Evolutionary conservation across 2,113 vertebrate species (phyloP).

Genomic region (Caranx ignobilis): DNA sequence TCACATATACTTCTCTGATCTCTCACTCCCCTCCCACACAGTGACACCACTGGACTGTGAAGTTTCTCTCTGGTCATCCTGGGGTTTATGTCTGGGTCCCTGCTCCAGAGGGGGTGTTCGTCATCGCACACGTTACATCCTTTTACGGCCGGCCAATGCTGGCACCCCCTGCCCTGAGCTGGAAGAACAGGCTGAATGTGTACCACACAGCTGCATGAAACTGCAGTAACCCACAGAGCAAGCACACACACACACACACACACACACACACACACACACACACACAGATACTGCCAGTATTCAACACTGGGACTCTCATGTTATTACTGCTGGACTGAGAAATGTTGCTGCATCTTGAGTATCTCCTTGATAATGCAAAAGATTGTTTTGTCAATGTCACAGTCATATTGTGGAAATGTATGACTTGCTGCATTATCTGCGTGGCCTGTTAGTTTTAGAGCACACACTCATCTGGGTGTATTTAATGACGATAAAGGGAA

Average conservation of each 20-base stretch:
- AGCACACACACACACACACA: slow-evolving; percentile 26
- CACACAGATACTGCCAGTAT: slow-evolving; percentile 54
- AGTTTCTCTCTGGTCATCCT: slow-evolving; percentile 86
- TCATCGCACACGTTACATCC: slow-evolving; percentile 86
- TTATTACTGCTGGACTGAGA: slow-evolving; percentile 61
- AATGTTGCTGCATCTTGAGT: slow-evolving; percentile 44
- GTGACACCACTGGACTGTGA: slow-evolving; percentile 87
- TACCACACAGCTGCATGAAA: slow-evolving; percentile 79
- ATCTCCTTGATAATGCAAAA: slow-evolving; percentile 17
- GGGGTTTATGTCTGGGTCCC: slow-evolving; percentile 84
- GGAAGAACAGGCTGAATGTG: slow-evolving; percentile 85
- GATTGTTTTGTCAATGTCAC: slow-evolving; percentile 27
- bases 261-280: slow-evolving; percentile 16
- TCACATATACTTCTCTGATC: not conserved
- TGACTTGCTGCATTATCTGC: slow-evolving; percentile 8
- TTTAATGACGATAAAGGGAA: not conserved
- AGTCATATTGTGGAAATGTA: slow-evolving; percentile 26
- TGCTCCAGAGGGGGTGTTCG: slow-evolving; percentile 81
- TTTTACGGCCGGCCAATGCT: slow-evolving; percentile 84
- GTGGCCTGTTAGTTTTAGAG: slow-evolving; percentile 6
- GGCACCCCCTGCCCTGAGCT: slow-evolving; percentile 85
- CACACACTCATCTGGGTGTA: slow-evolving; percentile 6
- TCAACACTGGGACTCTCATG: slow-evolving; percentile 65
- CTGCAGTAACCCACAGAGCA: slow-evolving; percentile 65
- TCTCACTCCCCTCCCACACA: slow-evolving; percentile 41